Base-by-base conservation (phyloP, 2,797 vertebrate genomes). In the Sebastes wilsoni region DNA sequence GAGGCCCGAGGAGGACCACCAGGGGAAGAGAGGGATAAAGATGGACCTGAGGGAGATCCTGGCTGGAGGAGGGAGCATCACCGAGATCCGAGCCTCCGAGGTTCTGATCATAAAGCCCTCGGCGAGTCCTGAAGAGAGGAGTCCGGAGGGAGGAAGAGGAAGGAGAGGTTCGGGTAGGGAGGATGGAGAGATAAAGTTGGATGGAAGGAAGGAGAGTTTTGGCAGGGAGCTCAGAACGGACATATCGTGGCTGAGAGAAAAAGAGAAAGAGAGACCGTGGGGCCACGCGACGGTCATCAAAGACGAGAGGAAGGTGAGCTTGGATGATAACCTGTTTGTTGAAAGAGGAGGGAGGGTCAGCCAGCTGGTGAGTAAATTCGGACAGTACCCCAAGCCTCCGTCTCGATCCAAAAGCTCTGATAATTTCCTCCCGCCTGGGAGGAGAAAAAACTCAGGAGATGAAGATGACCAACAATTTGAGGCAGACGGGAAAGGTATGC, bases 321-420 rank as follows among this genome's bases (percentile, higher is more conserved):
- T 75, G 23, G 91, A 93, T 2, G 92, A 93, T n/a, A 88, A 73
- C 1, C 76, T 87, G 36, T 84, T 90, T 36, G 36, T 83, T 0
- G 95, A 94, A 22, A 87, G 67, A 72, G 93, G 93, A 54, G 96
- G 95, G 2, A 93, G 95, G 66, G 97, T 97, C n/a, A 97, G 96
- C 77, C 93, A 95, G 88, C 86, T 97, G 59, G 89, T 96, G 42
- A 96, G 94, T 75, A 96, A 93, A 79, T 97, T 97, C 2, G 96
- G 96, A 42, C 90, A 96, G 79, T 86, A 90, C 9, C 93, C 87
- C 2, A 95, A 93, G 72, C 90, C 84, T 25, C 94, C 95, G 2
- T 92, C 87, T 38, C 92, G 94, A 36, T 96, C 95, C 59, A 96
- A 95, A 89, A 96, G 96, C 83, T 94, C 91, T 0, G 96, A 96